Base-by-base conservation (phyloP, 2,888 invertebrate species). In the Stenolophus ochropezus region DNA sequence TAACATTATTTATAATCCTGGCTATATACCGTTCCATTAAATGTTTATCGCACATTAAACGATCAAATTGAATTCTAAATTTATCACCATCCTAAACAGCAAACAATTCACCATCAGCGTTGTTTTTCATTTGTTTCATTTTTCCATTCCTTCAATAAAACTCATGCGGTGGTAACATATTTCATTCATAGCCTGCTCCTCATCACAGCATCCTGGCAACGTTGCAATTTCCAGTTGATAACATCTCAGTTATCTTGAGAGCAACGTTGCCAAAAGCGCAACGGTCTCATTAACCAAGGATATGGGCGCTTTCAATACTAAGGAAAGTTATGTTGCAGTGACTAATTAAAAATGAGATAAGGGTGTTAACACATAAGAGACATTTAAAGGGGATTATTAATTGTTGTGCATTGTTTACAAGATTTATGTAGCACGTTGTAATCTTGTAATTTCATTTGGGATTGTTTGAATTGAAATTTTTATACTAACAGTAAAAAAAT, bases 171-270 rank as follows among this genome's bases (percentile, higher is more conserved):
- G 49, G 27, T 73, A 73, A 49, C 73, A 73, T 73, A 73, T 73
- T 73, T 73, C 73, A 71, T 71, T 71, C 71, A 71, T 71, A 20
- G 71, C 14, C 23, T 42, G 71, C 33, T 79, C 69, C 69, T 79
- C 69, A 69, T 79, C 27, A 51, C 53, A 21, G 25, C 79, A 79
- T 71, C 79, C 56, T 51, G 33, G 79, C 65, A 49, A 78, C 78
- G 21, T 14, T 25, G 78, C 78, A 79, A 79, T 79, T 79, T 79
- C 71, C 77, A 51, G 51, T 69, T 69, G 69, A 79, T 79, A 79
- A 79, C 79, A 53, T 79, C 79, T 53, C 20, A 25, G 79, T 79
- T 71, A 69, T 78, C 65, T 69, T 27, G 14, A 33, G 33, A 21
- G 18, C 33, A 49, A 69, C 51, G 73, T 71, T 71, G 16, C 42